phyloP scores from a whole-genome alignment of 1,140 invertebrate species.

The Plutomurus gul region DNA sequence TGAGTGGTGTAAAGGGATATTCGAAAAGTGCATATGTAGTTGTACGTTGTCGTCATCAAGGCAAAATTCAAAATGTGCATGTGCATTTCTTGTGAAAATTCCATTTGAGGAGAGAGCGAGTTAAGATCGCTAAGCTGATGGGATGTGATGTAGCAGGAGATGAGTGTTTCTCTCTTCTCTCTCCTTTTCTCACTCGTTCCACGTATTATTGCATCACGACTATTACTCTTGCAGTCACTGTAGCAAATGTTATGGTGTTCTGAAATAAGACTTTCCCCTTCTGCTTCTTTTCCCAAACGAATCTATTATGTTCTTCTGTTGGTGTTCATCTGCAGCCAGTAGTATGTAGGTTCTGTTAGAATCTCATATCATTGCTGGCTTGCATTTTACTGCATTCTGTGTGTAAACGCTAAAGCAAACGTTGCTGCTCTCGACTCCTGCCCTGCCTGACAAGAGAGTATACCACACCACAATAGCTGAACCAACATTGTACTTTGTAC shows the following conservation, averaged over 20 bases:
- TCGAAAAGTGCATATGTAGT: too few relatives aligned
- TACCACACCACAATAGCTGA: not conserved
- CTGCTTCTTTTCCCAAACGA: not conserved
- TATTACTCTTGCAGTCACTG: conserved; percentile 10
- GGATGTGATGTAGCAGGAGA: not conserved
- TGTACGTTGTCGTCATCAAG: too few relatives aligned
- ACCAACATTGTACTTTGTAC: not conserved
- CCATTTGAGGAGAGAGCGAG: not conserved
- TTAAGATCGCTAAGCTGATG: not conserved
- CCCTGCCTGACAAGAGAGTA: not conserved
- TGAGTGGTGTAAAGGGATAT: too few relatives aligned
- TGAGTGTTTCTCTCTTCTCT: conserved; percentile 20
- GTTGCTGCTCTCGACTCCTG: not conserved
- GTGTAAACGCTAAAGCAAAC: not conserved
- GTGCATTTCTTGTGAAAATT: not conserved
- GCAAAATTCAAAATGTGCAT: conserved; percentile 21
- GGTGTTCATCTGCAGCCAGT: too few relatives aligned
- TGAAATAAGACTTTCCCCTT: conserved; percentile 12
- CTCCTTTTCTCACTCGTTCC: too few relatives aligned
- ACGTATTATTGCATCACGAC: conserved; percentile 1
- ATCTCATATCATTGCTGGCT: not conserved
- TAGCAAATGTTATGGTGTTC: conserved; percentile 21
- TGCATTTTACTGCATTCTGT: conserved; percentile 25
- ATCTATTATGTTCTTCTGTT: not conserved
- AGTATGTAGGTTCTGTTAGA: too few relatives aligned